Conservation (phyloP, 1,140 invertebrate species). For the Pachypsylla venusta region DNA sequence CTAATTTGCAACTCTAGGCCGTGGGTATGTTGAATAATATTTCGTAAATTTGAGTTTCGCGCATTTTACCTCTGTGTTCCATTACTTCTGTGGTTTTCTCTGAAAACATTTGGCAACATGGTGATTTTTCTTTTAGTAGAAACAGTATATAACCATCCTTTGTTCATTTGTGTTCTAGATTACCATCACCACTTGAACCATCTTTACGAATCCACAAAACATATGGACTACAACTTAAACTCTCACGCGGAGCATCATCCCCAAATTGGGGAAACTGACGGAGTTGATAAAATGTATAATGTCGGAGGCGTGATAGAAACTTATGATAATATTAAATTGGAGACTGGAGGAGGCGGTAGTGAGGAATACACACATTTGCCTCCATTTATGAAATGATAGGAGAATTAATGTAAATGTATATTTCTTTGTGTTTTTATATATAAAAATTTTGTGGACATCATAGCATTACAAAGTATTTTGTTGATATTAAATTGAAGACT, state of each 20-base stretch:
- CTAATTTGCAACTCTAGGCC: too few relatives aligned
- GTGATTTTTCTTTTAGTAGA: too few relatives aligned
- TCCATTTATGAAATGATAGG: not conserved
- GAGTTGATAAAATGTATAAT: not conserved
- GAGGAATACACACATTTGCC: not conserved
- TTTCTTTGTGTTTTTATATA: too few relatives aligned
- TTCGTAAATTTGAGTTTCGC: too few relatives aligned
- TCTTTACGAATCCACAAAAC: not conserved
- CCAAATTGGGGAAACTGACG: not conserved
- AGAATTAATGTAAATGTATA: too few relatives aligned
- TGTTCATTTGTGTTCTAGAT: too few relatives aligned
- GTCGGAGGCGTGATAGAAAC: not conserved
- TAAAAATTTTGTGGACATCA: too few relatives aligned
- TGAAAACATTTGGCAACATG: too few relatives aligned
- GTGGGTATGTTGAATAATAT: too few relatives aligned
- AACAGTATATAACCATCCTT: too few relatives aligned
- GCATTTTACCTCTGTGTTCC: too few relatives aligned
- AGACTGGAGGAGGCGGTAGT: not conserved
- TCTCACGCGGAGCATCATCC: not conserved
- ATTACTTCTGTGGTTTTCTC: too few relatives aligned
- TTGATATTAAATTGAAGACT: not conserved
- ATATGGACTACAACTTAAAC: not conserved
- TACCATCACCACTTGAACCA: conserved; percentile 3
- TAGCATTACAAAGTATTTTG: not conserved
- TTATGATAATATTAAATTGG: not conserved